These are phyloP conservation scores for Dermolepida albohirtum DNA, from an alignment of 2,888 invertebrate species.

Conservation along the genomic window DNA sequence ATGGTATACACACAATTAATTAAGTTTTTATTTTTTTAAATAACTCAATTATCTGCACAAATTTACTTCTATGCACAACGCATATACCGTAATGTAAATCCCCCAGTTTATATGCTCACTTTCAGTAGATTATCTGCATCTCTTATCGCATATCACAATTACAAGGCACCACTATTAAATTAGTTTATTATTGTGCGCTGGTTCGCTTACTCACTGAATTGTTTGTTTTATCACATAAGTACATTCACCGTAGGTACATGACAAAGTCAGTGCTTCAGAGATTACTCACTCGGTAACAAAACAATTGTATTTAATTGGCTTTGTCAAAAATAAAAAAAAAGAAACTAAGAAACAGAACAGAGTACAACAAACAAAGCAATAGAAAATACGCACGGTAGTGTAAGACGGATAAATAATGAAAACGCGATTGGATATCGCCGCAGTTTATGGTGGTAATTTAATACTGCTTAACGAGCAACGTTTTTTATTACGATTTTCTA, in stretches of 20 bases:
- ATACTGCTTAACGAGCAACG: background rate
- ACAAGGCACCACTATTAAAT: conserved; percentile 9
- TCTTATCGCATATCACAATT: conserved; percentile 1
- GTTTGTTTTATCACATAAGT: conserved; percentile 3
- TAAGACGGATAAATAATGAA: background rate
- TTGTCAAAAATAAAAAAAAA: conserved; percentile 13
- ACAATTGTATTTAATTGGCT: conserved; percentile 19
- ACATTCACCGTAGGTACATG: conserved; percentile 7
- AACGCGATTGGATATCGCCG: conserved; percentile 17
- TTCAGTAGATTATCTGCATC: conserved; percentile 10
- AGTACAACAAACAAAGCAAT: conserved; percentile 1
- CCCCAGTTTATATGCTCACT: background rate
- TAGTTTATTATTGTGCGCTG: background rate
- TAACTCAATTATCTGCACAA: too few relatives aligned
- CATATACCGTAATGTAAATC: too few relatives aligned
- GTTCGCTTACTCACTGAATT: background rate
- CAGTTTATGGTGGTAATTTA: conserved; percentile 16
- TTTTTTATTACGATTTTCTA: conserved; percentile 16
- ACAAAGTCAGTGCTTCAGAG: conserved; percentile 21
- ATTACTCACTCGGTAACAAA: conserved; percentile 21
- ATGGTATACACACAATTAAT: too few relatives aligned
- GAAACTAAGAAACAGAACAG: background rate
- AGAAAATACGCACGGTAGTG: background rate
- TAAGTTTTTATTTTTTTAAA: too few relatives aligned
- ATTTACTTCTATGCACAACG: too few relatives aligned